phyloP scores from a whole-genome alignment of 2,113 vertebrate genomes.

The Australoheros scitulus region DNA sequence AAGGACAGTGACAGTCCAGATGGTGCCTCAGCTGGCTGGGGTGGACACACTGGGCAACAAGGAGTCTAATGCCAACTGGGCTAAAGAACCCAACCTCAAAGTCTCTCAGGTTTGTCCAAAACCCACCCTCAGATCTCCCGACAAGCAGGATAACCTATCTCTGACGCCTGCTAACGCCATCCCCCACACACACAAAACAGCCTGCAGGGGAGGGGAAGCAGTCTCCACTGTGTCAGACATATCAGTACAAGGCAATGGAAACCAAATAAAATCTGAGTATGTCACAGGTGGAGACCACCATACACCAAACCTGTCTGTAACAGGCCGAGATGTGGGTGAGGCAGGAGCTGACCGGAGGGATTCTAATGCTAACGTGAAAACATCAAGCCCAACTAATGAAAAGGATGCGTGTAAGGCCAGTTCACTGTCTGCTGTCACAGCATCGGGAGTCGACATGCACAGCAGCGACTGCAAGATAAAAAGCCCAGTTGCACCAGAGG shows the following conservation, averaged over 20 bases:
- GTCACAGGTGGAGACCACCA: constrained; percentile 37
- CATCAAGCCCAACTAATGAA: constrained; percentile 35
- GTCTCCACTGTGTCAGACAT: constrained; percentile 27
- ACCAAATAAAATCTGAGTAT: constrained; percentile 40
- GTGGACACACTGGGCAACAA: constrained; percentile 77
- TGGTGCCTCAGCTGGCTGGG: constrained; percentile 78
- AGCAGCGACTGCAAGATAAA: constrained; percentile 58
- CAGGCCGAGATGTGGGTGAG: constrained; percentile 18
- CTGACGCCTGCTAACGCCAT: constrained; percentile 15
- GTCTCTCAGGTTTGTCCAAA: constrained; percentile 69
- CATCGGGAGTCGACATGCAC: constrained; percentile 45
- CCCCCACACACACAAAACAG: constrained; percentile 21
- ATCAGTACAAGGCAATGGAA: constrained; percentile 41
- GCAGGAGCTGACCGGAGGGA: constrained; percentile 50
- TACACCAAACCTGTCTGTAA: constrained; percentile 37
- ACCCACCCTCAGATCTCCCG: background rate
- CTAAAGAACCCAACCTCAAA: constrained; percentile 72
- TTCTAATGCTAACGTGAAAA: constrained; percentile 66
- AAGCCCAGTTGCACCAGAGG: constrained; percentile 22
- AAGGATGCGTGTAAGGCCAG: constrained; percentile 30
- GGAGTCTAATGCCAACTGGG: constrained; percentile 74
- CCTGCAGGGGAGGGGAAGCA: constrained; percentile 28
- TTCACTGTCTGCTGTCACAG: constrained; percentile 40
- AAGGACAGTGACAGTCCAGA: constrained; percentile 84
- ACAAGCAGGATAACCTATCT: constrained; percentile 52